Percentiles rank a stretch among this genome's conserved stretches.
Evolutionary conservation across 2,797 vertebrate species (phyloP).

Genomic region (Acomys russatus): DNA sequence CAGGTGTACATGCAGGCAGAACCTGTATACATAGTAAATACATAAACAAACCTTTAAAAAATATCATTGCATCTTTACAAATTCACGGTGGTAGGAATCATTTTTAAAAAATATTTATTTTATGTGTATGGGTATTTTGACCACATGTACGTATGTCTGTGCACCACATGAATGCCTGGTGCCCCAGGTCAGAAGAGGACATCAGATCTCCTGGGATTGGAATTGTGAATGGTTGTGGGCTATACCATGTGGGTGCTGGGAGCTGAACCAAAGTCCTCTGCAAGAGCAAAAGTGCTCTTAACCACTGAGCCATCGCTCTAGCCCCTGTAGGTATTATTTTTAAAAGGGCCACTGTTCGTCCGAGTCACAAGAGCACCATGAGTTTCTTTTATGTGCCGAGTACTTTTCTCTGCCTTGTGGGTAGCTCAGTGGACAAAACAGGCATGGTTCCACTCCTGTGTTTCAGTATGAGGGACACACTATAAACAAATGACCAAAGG

Average conservation of each 20-base stretch:
- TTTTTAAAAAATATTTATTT: background rate
- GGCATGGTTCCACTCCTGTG: rapidly evolving
- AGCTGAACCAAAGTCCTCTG: too few relatives aligned
- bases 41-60: background rate
- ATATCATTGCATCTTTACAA: background rate
- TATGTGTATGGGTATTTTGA: background rate
- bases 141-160: background rate
- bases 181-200: background rate
- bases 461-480: background rate
- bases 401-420: background rate
- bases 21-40: too few relatives aligned
- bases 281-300: too few relatives aligned
- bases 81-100: background rate
- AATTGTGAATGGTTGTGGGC: too few relatives aligned
- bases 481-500: background rate
- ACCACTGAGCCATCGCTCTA: background rate
- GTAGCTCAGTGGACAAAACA: background rate
- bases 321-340: background rate
- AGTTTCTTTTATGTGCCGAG: background rate
- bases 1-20: too few relatives aligned
- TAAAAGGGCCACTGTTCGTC: background rate
- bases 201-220: background rate
- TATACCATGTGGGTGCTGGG: too few relatives aligned
- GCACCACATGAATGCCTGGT: background rate
- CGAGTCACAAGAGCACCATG: background rate